These are phyloP conservation scores for Pungitius pungitius DNA, from an alignment of 2,113 vertebrate genomes.

Conservation along the genomic window DNA sequence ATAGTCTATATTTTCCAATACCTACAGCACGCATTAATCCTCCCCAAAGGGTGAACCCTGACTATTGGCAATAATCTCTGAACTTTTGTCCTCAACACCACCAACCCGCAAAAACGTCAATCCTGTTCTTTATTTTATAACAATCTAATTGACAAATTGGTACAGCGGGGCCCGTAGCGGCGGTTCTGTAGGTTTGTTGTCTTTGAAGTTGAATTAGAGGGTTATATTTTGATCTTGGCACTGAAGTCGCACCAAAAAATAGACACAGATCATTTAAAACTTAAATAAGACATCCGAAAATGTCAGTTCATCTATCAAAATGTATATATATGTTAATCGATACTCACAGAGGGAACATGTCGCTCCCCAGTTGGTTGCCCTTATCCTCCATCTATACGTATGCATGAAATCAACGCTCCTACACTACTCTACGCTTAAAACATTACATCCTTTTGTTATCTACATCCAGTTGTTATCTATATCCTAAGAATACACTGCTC, in stretches of 20 bases:
- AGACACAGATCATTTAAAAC: neutral
- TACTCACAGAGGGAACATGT: neutral
- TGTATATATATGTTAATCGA: neutral
- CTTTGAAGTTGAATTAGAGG: neutral
- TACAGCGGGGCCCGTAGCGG: neutral
- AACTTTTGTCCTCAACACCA: neutral
- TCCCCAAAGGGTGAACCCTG: neutral
- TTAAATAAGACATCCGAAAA: neutral
- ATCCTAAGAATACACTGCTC: slow-evolving; percentile 14
- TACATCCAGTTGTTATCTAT: slow-evolving; percentile 8
- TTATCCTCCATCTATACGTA: neutral
- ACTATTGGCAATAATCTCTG: neutral
- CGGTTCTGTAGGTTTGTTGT: neutral
- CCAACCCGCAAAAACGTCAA: neutral
- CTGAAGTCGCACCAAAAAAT: neutral
- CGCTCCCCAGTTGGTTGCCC: neutral
- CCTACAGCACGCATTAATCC: neutral
- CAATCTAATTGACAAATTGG: neutral
- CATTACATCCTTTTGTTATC: slow-evolving; percentile 9
- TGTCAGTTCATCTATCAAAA: neutral
- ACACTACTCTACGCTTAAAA: neutral
- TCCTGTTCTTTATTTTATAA: neutral
- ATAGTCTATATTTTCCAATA: neutral
- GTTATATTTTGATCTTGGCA: neutral
- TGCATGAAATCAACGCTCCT: neutral